Evolutionary conservation across 1,140 invertebrate species (phyloP), one percentile per base, ranked within the genome.

Genomic region (Ooceraea biroi): DNA sequence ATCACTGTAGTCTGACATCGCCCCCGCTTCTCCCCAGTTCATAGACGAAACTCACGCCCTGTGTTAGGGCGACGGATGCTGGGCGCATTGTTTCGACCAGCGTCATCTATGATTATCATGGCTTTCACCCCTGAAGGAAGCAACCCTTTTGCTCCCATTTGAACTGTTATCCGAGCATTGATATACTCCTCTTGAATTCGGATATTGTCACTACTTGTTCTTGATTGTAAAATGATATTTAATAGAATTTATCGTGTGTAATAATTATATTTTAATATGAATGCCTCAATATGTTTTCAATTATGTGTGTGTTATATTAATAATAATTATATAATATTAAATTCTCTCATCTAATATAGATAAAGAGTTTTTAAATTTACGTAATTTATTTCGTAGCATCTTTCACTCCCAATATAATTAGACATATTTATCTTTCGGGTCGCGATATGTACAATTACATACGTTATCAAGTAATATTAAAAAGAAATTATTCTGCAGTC

Each of bases 1-100:
- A 92, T 93, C 92, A 92, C 86, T 44, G 66, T 77, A 52, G 74
- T 83, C 89, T 91, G 92, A 93, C 92, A 91, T 90, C 85, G 73
- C 83, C 83, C 84, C 86, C 78, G 74, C 52, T 68, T 44, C 52
- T 82, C 48, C 76, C 69, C 65, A 82, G 57, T 55, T 52, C 57
- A 50, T 68, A 85, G 58, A 85, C 74, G 63, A 82, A 88, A 88
- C 86, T 88, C 83, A 84, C 82, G 61, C 63, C 82, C 84, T 85
- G 68, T 52, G 55, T 66, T 80, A 30, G 55, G 68, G 36, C 74
- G 44, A 60, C 50, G 71, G 17, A 89, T 86, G 77, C 84, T 77
- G 73, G 68, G 85, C 80, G 89, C 91, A 93, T 93, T 93, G 92
- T 92, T 92, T 92, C 89, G 89, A 65, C 61, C 86, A 66, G 63